phyloP scores from a whole-genome alignment of 2,113 vertebrate species.

The Struthio camelus region DNA sequence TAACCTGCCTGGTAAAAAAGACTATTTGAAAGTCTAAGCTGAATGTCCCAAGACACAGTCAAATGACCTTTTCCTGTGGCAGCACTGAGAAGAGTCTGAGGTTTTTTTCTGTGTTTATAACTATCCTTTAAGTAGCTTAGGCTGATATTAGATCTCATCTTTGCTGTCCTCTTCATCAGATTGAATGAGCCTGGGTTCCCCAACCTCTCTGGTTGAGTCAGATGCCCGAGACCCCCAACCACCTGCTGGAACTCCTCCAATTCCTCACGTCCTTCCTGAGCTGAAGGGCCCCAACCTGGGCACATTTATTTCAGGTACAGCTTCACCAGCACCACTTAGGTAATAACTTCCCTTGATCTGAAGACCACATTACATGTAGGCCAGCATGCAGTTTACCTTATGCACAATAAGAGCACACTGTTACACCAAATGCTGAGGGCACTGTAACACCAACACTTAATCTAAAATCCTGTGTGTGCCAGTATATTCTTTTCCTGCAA shows the following conservation, averaged over 20 bases:
- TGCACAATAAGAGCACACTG: not conserved
- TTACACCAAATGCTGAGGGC: not conserved
- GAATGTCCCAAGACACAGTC: not conserved
- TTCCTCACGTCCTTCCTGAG: not conserved
- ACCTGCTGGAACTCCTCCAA: not conserved
- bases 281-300: not conserved
- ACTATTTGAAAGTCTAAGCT: not conserved
- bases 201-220: rapidly evolving
- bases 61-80: not conserved
- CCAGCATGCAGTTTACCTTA: not conserved
- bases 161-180: not conserved
- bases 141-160: not conserved
- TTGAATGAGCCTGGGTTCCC: not conserved
- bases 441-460: not conserved
- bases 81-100: not conserved
- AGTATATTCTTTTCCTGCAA: not conserved
- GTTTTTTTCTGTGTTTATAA: rapidly evolving
- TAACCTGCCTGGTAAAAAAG: not conserved
- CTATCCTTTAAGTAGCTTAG: not conserved
- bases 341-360: not conserved
- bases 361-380: not conserved
- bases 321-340: not conserved
- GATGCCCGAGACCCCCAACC: not conserved
- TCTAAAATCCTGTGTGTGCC: not conserved
- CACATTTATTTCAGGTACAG: not conserved